phyloP scores from a whole-genome alignment of 2,113 vertebrate species.

The Macrotus californicus region DNA sequence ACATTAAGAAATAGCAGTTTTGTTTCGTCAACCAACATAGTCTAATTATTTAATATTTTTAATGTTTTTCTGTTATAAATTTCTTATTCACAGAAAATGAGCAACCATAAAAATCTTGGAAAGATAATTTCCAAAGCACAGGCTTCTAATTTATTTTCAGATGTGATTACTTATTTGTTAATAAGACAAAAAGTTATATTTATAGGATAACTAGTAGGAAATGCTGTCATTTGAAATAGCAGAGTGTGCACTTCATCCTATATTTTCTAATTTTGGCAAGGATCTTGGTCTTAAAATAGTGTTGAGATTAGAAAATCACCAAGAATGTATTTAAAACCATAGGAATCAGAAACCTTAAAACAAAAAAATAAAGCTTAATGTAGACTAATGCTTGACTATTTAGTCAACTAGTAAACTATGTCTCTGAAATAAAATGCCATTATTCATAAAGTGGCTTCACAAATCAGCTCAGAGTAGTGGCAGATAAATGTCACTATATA shows the following conservation, averaged over 20 bases:
- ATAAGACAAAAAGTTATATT: constrained; percentile 28
- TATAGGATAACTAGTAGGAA: constrained; percentile 25
- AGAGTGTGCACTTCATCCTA: constrained; percentile 14
- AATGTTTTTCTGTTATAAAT: not conserved
- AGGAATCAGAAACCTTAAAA: constrained; percentile 48
- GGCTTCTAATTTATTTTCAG: constrained; percentile 37
- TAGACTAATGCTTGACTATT: constrained; percentile 25
- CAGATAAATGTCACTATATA: constrained; percentile 28
- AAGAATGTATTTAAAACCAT: constrained; percentile 45
- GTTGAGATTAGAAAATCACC: constrained; percentile 41
- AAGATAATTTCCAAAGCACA: constrained; percentile 38
- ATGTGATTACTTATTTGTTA: constrained; percentile 39
- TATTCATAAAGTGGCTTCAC: constrained; percentile 17
- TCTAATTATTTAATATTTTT: constrained; percentile 40
- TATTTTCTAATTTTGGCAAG: constrained; percentile 32
- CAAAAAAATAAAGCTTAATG: constrained; percentile 36
- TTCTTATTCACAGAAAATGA: constrained; percentile 27
- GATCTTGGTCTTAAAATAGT: constrained; percentile 48
- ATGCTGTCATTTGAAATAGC: constrained; percentile 17
- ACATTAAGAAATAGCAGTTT: not conserved
- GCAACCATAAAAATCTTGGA: constrained; percentile 25
- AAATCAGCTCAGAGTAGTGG: not conserved
- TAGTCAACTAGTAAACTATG: not conserved
- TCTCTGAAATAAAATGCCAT: constrained; percentile 27
- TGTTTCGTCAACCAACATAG: not conserved